A percentile compares a stretch with the other conserved stretches of the same genome.
phyloP scores from a whole-genome alignment of 2,888 invertebrate genomes.

The Lamproptera curius region DNA sequence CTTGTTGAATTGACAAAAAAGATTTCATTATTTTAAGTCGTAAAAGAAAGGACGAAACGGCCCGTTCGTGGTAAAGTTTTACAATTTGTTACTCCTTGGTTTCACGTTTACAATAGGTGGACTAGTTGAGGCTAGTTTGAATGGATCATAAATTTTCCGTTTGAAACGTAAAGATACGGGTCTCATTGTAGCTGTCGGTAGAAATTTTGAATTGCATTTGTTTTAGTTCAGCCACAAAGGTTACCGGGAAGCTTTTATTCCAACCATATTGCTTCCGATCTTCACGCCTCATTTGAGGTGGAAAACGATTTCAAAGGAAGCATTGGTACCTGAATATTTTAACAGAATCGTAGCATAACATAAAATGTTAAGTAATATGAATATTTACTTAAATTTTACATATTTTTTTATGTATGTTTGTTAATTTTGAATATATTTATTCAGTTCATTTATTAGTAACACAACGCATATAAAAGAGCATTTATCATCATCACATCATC shows the following conservation, averaged over 20 bases:
- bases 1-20: slow-evolving; percentile 22
- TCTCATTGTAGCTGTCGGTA: slow-evolving; percentile 38
- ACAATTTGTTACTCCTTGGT: background rate
- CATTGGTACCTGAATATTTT: no score
- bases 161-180: slow-evolving; percentile 50
- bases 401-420: no score
- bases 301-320: background rate
- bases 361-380: no score
- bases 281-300: slow-evolving; percentile 36
- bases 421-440: no score
- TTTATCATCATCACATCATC: no score
- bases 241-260: slow-evolving; percentile 43
- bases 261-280: slow-evolving; percentile 55
- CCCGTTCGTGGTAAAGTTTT: slow-evolving; percentile 1
- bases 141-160: slow-evolving; percentile 48
- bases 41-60: slow-evolving; percentile 7
- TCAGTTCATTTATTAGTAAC: no score
- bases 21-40: slow-evolving; percentile 15
- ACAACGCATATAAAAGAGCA: no score
- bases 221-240: slow-evolving; percentile 42
- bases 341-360: no score
- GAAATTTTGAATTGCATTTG: slow-evolving; percentile 46
- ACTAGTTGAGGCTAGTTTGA: slow-evolving; percentile 25
- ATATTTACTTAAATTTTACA: no score
- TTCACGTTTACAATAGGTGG: slow-evolving; percentile 14